Percentiles rank a stretch among this genome's conserved stretches.
These are phyloP conservation scores for Moxostoma hubbsi DNA, from an alignment of 2,797 vertebrate species.

Conservation along the genomic window DNA sequence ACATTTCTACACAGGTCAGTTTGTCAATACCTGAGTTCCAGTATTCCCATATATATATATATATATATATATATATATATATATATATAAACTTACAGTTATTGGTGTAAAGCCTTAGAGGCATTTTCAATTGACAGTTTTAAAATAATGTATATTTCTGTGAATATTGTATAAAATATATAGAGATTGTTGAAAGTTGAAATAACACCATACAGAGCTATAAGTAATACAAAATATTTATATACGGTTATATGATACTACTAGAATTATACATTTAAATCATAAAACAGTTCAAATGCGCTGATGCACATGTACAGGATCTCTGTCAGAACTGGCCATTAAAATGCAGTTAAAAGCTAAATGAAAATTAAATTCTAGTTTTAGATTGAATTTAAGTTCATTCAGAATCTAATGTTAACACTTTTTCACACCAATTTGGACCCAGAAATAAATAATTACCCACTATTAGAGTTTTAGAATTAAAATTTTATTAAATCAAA, in stretches of 20 bases:
- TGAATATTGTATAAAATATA: slow-evolving; percentile 74
- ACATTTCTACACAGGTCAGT: not conserved
- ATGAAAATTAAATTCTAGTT: not conserved
- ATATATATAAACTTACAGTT: not conserved
- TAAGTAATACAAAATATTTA: slow-evolving; percentile 23
- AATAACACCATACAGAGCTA: slow-evolving; percentile 9
- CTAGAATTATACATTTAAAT: not conserved
- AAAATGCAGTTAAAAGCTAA: not conserved
- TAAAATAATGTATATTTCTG: slow-evolving; percentile 70
- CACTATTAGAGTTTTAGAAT: not conserved
- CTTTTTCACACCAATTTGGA: not conserved
- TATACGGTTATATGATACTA: not conserved
- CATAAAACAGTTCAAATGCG: not conserved
- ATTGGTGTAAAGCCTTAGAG: slow-evolving; percentile 41
- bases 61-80: no score
- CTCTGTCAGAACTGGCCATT: no score
- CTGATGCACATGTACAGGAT: not conserved
- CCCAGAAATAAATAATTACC: not conserved
- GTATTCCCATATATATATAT: not conserved
- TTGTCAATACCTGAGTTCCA: no score
- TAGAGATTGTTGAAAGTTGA: slow-evolving; percentile 35
- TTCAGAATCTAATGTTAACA: not conserved
- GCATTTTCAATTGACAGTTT: not conserved
- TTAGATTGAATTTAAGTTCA: no score
- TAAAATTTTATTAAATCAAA: not conserved